Evolutionary conservation across 30 jellyfish, hydroid and myxozoan genomes (phyloP), one percentile per base, ranked within the genome.

Genomic region (Cassiopea andromeda): DNA sequence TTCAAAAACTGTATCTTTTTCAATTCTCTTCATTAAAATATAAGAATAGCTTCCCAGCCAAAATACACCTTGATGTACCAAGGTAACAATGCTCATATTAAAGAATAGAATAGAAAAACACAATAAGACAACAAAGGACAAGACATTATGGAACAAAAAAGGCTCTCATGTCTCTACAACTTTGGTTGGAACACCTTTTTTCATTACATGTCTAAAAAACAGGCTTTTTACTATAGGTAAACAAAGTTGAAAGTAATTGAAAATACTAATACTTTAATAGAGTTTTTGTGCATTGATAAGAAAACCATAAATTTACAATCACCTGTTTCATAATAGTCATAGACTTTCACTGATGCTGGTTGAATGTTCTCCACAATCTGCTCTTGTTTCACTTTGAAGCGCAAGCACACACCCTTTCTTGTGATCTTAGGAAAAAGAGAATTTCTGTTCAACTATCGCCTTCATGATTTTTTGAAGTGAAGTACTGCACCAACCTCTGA

Each of bases 321-420:
- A 92, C 98, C 96, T 82, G 92, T 92, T 76, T 85, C 98, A 70
- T 92, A 92, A 66, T 92, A 92, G 77, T 92, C 98, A 81, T 92
- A 92, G 47, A 87, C 98, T 1, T 46, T 74, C 76, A 92, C 92
- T 3, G 93, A 73, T 7, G 93, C 69, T 14, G 98, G 96, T 44
- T 92, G 89, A 45, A 83, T 87, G 68, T 89, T 73, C 69, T 88
- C 83, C 54, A 92, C 98, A 16, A 69, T 74, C 88, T 69, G 43
- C 0, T 44, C 67, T 69, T 92, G 96, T 48, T 92, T 93, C 86
- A 92, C 81, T 1, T 46, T 73, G 69, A 92, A 78, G 17, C 85
- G 81, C 54, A 92, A 81, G 72, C 96, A 92, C 38, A 88, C 96
- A 48, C 78, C 92, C 45, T 82, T 58, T 38, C 68, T 73, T 61